These are phyloP conservation scores for Glaucopsyche alexis DNA, from an alignment of 2,888 invertebrate genomes.

Conservation along the genomic window DNA sequence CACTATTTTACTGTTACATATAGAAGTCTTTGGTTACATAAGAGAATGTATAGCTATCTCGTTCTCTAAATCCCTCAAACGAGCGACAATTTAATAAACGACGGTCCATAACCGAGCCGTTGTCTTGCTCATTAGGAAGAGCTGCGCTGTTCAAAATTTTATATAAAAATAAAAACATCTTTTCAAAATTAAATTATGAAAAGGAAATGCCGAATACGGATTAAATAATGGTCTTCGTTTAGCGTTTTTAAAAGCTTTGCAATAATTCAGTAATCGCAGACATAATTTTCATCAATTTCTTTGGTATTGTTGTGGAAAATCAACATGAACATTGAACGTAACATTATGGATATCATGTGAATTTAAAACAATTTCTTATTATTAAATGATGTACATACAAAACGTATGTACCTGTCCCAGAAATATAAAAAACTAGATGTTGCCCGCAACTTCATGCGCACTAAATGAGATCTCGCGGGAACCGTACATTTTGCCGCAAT, in stretches of 20 bases:
- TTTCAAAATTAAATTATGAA: slow-evolving; percentile 19
- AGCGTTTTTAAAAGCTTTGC: neutral
- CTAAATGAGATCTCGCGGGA: too few species aligned
- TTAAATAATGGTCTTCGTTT: neutral
- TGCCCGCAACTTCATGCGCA: too few species aligned
- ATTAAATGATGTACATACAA: too few species aligned
- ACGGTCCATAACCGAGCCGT: neutral
- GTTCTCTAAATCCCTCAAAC: slow-evolving; percentile 6
- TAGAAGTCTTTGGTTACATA: too few species aligned
- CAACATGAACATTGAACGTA: too few species aligned
- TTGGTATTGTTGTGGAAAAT: too few species aligned
- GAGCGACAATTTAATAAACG: slow-evolving; percentile 13
- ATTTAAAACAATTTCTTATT: too few species aligned
- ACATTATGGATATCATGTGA: too few species aligned
- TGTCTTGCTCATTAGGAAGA: slow-evolving; percentile 17
- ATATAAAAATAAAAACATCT: slow-evolving; percentile 19
- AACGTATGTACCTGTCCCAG: too few species aligned
- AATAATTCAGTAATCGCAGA: neutral
- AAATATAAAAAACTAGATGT: too few species aligned
- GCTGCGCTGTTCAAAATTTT: neutral
- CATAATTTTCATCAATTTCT: too few species aligned
- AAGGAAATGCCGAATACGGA: slow-evolving; percentile 1
- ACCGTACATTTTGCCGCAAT: too few species aligned
- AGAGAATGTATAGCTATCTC: neutral
- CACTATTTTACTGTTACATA: neutral